Evolutionary conservation across 2,113 vertebrate species (phyloP).

Genomic region (Nettapus auritus): DNA sequence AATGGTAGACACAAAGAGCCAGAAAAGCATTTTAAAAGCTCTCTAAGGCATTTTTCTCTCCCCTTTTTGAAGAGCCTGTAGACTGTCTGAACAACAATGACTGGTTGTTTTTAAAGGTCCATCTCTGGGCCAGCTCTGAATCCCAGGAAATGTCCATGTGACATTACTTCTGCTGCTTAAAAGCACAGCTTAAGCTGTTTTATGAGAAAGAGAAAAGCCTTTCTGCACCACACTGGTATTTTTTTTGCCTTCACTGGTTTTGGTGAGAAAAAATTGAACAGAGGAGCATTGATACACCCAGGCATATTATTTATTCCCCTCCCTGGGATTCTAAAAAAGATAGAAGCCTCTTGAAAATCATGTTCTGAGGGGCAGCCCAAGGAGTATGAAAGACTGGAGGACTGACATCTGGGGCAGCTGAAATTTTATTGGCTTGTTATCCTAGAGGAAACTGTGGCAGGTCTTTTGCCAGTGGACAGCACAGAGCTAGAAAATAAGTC

Average conservation of each 20-base stretch:
- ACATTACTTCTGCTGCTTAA: background rate
- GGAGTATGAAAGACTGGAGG: background rate
- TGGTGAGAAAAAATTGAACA: background rate
- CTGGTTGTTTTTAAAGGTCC: background rate
- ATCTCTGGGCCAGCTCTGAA: background rate
- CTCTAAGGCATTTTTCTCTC: background rate
- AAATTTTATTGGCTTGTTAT: background rate
- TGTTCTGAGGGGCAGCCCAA: background rate
- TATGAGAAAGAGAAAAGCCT: background rate
- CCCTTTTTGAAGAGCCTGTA: background rate
- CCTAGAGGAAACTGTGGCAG: background rate
- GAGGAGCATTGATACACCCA: background rate
- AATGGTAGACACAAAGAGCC: background rate
- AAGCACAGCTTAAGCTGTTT: background rate
- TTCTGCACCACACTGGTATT: rapidly evolving
- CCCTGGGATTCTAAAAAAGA: background rate
- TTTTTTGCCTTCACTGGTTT: background rate
- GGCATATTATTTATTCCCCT: background rate
- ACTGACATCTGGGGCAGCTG: background rate
- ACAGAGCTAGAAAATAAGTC: background rate
- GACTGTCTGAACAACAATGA: background rate
- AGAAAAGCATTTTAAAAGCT: background rate
- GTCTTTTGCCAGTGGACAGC: background rate
- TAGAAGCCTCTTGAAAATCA: background rate
- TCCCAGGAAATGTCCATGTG: background rate